These are phyloP conservation scores for Liodrosophila aerea DNA, from an alignment of 2,888 invertebrate genomes.

Conservation along the genomic window DNA sequence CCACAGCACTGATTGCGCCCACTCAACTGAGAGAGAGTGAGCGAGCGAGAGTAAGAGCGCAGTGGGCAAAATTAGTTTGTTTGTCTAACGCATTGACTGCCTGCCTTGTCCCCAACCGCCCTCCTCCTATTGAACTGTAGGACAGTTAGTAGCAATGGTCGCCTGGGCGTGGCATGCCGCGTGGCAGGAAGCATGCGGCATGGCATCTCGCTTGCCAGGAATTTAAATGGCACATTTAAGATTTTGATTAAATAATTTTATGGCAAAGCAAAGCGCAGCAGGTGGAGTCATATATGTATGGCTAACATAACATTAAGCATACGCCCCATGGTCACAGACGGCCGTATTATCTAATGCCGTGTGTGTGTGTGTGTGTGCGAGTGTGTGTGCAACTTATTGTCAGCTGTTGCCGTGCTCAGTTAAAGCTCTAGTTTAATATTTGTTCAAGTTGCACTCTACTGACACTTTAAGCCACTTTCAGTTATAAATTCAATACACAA, in stretches of 20 bases:
- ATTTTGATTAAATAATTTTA: constrained; percentile 69
- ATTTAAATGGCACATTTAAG: constrained; percentile 71
- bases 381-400: constrained; percentile 16
- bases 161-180: constrained; percentile 16
- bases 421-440: too few relatives aligned
- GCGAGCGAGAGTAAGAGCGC: not conserved
- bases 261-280: constrained; percentile 19
- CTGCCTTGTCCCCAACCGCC: constrained; percentile 1
- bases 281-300: not conserved
- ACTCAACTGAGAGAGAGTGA: constrained; percentile 19
- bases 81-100: constrained; percentile 46
- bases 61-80: constrained; percentile 67
- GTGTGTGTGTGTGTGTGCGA: constrained; percentile 2
- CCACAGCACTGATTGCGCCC: constrained; percentile 46
- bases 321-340: constrained; percentile 21
- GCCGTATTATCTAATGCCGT: constrained; percentile 15
- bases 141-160: too few relatives aligned
- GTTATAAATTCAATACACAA: constrained; percentile 30
- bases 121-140: constrained; percentile 17
- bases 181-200: constrained; percentile 32
- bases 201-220: constrained; percentile 39
- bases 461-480: too few relatives aligned
- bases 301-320: constrained; percentile 25
- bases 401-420: constrained; percentile 15
- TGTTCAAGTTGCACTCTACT: too few relatives aligned